Evolutionary conservation across 2,888 invertebrate species (phyloP).

Genomic region (Byasa hedistus): DNA sequence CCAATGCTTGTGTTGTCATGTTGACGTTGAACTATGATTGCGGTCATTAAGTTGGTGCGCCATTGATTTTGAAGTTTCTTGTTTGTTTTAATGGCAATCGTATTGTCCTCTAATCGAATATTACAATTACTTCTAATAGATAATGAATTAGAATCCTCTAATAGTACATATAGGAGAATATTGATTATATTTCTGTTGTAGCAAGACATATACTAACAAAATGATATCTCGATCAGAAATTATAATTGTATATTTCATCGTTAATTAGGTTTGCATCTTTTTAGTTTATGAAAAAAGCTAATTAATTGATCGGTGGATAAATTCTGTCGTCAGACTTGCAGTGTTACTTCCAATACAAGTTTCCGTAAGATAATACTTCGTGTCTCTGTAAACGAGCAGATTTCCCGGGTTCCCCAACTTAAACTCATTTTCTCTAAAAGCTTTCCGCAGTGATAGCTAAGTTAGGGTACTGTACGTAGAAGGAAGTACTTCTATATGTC

Average conservation of each 20-base stretch:
- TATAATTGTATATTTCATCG: no score
- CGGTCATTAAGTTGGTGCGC: slow-evolving; percentile 15
- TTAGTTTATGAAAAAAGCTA: not conserved
- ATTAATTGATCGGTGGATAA: slow-evolving; percentile 3
- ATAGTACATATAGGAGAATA: no score
- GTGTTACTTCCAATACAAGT: slow-evolving; percentile 41
- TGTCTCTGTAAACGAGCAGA: slow-evolving; percentile 41
- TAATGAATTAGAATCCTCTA: no score
- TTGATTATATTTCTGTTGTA: no score
- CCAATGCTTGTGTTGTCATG: slow-evolving; percentile 22
- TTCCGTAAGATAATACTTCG: slow-evolving; percentile 38
- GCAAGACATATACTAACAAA: no score
- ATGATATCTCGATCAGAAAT: no score
- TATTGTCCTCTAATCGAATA: not conserved
- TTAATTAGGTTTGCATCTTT: not conserved
- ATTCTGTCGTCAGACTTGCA: slow-evolving; percentile 32
- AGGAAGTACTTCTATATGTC: slow-evolving; percentile 16
- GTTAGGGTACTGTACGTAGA: slow-evolving; percentile 41
- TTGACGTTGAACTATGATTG: slow-evolving; percentile 26
- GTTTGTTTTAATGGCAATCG: not conserved
- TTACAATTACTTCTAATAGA: not conserved
- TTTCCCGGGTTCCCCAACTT: slow-evolving; percentile 43
- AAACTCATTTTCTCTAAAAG: slow-evolving; percentile 49
- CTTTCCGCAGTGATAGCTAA: slow-evolving; percentile 43
- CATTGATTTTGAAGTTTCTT: not conserved